These are phyloP conservation scores for Drosophila vallismaia DNA, from an alignment of 2,888 invertebrate genomes.

Conservation along the genomic window DNA sequence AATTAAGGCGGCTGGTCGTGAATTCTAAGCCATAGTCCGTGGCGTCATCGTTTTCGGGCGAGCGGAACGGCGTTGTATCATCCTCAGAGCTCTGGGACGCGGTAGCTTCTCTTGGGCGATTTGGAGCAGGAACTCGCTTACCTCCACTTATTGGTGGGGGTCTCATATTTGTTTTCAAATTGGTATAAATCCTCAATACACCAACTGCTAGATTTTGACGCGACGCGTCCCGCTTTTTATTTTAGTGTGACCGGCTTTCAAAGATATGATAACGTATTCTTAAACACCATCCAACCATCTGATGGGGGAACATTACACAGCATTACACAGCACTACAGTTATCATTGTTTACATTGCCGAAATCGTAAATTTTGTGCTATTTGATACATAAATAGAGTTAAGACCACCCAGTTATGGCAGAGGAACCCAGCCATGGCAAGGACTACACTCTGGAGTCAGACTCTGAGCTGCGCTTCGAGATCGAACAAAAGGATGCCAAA, in stretches of 20 bases:
- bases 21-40: constrained; percentile 65
- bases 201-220: background rate
- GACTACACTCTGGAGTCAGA: constrained; percentile 94
- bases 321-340: background rate
- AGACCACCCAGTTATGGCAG: constrained; percentile 57
- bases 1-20: constrained; percentile 43
- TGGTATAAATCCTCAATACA: background rate
- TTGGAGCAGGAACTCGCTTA: background rate
- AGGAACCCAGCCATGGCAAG: constrained; percentile 64
- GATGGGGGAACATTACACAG: background rate
- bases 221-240: constrained; percentile 8
- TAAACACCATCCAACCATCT: constrained; percentile 2
- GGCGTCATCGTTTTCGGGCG: constrained; percentile 22
- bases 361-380: background rate
- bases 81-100: constrained; percentile 4
- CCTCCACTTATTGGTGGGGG: background rate
- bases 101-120: background rate
- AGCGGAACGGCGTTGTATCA: constrained; percentile 29
- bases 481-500: constrained; percentile 93
- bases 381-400: background rate
- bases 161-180: background rate
- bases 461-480: constrained; percentile 96
- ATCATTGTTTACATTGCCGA: constrained; percentile 14
- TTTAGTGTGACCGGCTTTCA: background rate
- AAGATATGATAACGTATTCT: background rate